A percentile compares a stretch with the other conserved stretches of the same genome.
These are phyloP conservation scores for Uropsilus gracilis DNA, from an alignment of 2,113 vertebrate genomes.

Conservation along the genomic window DNA sequence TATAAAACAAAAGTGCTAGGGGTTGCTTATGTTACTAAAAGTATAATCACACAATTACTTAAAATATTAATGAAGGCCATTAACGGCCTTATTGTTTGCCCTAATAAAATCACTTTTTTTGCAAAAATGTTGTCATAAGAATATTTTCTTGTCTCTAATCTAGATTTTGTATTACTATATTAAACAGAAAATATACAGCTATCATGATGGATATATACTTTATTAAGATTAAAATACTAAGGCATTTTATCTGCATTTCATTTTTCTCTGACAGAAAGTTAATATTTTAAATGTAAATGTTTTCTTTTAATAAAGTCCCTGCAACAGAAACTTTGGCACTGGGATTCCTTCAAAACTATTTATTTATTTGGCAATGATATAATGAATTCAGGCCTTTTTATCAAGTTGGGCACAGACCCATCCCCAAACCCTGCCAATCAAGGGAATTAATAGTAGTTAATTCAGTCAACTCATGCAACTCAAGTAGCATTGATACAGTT, in stretches of 20 bases:
- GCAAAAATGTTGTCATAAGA: constrained; percentile 51
- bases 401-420: background rate
- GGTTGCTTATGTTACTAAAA: constrained; percentile 71
- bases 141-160: constrained; percentile 50
- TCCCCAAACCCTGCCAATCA: background rate
- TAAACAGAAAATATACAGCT: constrained; percentile 46
- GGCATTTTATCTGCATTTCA: constrained; percentile 31
- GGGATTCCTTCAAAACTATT: constrained; percentile 37
- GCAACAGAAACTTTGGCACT: background rate
- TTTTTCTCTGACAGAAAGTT: constrained; percentile 56
- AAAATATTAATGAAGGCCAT: constrained; percentile 56
- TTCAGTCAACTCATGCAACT: background rate
- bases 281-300: constrained; percentile 48
- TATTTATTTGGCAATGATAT: constrained; percentile 30
- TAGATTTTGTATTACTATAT: constrained; percentile 40
- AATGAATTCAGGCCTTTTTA: constrained; percentile 9
- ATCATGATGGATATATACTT: constrained; percentile 30
- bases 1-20: constrained; percentile 67
- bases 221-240: constrained; percentile 53
- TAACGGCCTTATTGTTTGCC: constrained; percentile 57
- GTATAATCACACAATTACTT: constrained; percentile 59
- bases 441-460: constrained; percentile 2
- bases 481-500: background rate
- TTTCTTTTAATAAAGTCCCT: constrained; percentile 19
- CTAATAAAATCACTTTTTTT: constrained; percentile 69